Evolutionary conservation across 1,140 invertebrate genomes (phyloP).

Genomic region (Maconellicoccus hirsutus): DNA sequence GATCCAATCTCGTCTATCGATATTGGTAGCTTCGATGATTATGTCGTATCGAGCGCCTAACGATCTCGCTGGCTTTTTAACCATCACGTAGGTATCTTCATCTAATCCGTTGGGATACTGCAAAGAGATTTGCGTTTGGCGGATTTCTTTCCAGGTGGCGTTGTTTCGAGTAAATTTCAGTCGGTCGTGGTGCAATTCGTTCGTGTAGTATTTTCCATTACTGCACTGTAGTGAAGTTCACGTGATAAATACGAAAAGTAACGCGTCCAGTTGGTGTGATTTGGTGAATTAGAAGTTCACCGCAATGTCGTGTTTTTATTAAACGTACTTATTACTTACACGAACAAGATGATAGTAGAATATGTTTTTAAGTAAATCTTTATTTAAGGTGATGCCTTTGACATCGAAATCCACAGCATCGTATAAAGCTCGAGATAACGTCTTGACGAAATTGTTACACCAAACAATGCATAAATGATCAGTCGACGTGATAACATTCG

Average conservation of each 20-base stretch:
- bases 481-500: slow-evolving; percentile 71
- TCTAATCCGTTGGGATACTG: neutral
- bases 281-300: no score
- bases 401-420: slow-evolving; percentile 52
- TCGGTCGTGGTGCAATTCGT: neutral
- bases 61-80: neutral
- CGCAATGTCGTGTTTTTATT: no score
- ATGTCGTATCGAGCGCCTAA: slow-evolving; percentile 14
- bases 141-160: slow-evolving; percentile 2
- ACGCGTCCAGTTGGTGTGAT: no score
- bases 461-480: slow-evolving; percentile 80
- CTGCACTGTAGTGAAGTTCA: neutral
- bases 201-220: slow-evolving; percentile 12
- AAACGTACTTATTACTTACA: neutral
- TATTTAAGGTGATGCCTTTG: neutral
- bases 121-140: neutral
- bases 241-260: no score
- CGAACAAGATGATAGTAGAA: slow-evolving; percentile 10
- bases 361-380: neutral
- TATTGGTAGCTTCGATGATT: slow-evolving; percentile 24
- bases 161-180: neutral
- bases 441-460: slow-evolving; percentile 81
- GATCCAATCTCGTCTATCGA: slow-evolving; percentile 25
- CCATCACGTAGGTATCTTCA: neutral
- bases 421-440: slow-evolving; percentile 67